These are phyloP conservation scores for Drosophila tristis DNA, from an alignment of 1,140 invertebrate genomes.

Conservation along the genomic window DNA sequence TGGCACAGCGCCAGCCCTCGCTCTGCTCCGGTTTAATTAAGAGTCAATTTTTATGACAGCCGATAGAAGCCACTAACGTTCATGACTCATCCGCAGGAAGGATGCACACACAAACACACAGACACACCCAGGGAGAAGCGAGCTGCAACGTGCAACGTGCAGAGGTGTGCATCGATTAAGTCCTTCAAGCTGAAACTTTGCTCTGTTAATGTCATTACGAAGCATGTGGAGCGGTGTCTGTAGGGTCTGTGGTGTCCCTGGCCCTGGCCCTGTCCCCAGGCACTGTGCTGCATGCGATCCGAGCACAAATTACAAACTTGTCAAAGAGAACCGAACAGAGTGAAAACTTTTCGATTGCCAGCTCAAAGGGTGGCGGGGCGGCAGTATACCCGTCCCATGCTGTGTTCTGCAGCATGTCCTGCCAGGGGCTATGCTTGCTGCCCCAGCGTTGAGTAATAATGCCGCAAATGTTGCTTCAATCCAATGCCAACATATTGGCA, in stretches of 20 bases:
- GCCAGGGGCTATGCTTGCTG: no score
- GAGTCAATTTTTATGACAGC: constrained; percentile 76
- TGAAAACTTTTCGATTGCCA: constrained; percentile 12
- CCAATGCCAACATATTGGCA: constrained; percentile 24
- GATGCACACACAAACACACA: background rate
- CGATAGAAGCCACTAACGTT: constrained; percentile 69
- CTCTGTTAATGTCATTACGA: constrained; percentile 65
- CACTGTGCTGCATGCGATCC: no score
- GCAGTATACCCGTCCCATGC: no score
- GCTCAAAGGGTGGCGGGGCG: background rate
- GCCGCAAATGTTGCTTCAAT: constrained; percentile 38
- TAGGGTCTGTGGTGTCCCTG: background rate
- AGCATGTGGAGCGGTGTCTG: constrained; percentile 24
- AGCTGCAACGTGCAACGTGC: background rate
- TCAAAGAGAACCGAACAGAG: constrained; percentile 5
- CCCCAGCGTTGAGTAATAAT: no score
- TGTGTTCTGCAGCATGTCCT: no score
- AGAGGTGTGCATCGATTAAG: constrained; percentile 71
- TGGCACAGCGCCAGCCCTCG: constrained; percentile 9
- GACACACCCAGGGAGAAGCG: background rate
- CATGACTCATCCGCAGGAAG: constrained; percentile 20
- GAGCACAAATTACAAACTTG: constrained; percentile 53
- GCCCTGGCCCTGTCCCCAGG: background rate
- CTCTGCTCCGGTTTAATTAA: constrained; percentile 72
- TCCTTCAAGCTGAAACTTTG: constrained; percentile 69